phyloP scores from a whole-genome alignment of 2,113 vertebrate species.

The cat (Felis catus) region DNA sequence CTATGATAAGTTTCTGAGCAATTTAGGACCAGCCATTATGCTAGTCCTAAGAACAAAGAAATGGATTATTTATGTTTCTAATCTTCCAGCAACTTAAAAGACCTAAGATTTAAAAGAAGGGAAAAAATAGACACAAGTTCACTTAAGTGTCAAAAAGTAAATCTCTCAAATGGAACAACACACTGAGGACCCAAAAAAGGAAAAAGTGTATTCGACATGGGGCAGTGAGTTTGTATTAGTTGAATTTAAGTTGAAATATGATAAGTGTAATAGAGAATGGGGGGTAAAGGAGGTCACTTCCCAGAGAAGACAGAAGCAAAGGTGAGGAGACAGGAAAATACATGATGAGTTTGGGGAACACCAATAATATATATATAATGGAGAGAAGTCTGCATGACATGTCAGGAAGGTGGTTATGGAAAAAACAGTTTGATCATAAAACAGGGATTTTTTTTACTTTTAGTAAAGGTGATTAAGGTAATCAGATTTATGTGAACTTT shows the following conservation, averaged over 20 bases:
- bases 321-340: not conserved
- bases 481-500: not conserved
- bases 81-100: not conserved
- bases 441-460: not conserved
- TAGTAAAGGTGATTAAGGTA: not conserved
- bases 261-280: not conserved
- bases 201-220: not conserved
- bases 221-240: not conserved
- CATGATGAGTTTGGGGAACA: not conserved
- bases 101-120: not conserved
- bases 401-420: not conserved
- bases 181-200: not conserved
- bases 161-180: not conserved
- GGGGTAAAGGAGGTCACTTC: not conserved
- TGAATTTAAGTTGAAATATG: slow-evolving; percentile 22
- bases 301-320: not conserved
- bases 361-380: not conserved
- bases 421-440: not conserved
- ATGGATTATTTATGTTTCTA: not conserved
- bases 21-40: not conserved
- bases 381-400: not conserved
- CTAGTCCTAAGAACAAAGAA: not conserved
- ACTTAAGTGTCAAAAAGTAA: not conserved
- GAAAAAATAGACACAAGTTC: not conserved
- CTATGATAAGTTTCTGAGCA: not conserved